phyloP scores from a whole-genome alignment of 2,888 invertebrate genomes.

The Plemyria rubiginata region DNA sequence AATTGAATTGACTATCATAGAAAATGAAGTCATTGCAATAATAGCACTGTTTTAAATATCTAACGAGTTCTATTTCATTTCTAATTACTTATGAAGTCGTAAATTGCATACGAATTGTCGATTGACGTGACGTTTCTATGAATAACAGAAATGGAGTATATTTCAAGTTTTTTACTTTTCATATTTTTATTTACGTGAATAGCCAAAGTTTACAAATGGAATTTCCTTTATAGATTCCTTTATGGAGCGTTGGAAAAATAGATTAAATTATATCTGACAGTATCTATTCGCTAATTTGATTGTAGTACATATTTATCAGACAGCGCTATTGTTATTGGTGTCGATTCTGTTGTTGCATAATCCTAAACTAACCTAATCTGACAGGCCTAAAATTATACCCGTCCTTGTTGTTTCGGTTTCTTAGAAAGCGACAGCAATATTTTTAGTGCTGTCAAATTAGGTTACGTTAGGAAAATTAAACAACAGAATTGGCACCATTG shows the following conservation, averaged over 20 bases:
- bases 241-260: slow-evolving; percentile 45
- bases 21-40: slow-evolving; percentile 62
- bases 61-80: slow-evolving; percentile 77
- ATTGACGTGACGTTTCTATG: slow-evolving; percentile 67
- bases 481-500: too few relatives aligned
- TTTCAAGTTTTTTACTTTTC: slow-evolving; percentile 51
- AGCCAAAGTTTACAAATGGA: slow-evolving; percentile 58
- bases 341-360: too few relatives aligned
- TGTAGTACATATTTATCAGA: too few relatives aligned
- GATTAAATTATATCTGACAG: slow-evolving; percentile 9
- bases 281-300: too few relatives aligned
- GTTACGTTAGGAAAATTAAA: too few relatives aligned
- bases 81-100: slow-evolving; percentile 68
- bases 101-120: slow-evolving; percentile 77
- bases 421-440: too few relatives aligned
- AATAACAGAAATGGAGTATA: slow-evolving; percentile 44
- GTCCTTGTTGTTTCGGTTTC: too few relatives aligned
- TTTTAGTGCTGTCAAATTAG: too few relatives aligned
- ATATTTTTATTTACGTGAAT: slow-evolving; percentile 40
- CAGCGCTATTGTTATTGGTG: too few relatives aligned
- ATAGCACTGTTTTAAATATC: slow-evolving; percentile 74
- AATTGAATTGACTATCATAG: slow-evolving; percentile 8
- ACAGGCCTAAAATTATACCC: too few relatives aligned
- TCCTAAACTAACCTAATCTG: too few relatives aligned
- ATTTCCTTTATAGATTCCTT: slow-evolving; percentile 56